phyloP scores from a whole-genome alignment of 2,797 vertebrate species.

The Lepilemur septentrionalis region DNA sequence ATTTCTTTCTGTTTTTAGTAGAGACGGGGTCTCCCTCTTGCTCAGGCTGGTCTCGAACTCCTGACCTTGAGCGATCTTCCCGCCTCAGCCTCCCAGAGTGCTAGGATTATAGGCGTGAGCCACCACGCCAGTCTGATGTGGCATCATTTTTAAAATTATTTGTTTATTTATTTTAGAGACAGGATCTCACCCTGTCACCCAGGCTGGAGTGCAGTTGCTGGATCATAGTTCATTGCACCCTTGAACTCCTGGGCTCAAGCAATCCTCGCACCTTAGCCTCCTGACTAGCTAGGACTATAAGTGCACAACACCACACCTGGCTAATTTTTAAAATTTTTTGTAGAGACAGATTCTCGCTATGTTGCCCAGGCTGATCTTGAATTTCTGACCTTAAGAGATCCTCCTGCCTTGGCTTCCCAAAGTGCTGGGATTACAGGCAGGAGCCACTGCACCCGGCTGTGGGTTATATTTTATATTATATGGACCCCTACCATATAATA shows the following conservation, averaged over 20 bases:
- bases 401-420: background rate
- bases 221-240: background rate
- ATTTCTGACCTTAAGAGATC: background rate
- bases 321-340: background rate
- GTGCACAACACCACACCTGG: background rate
- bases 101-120: no score
- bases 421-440: background rate
- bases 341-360: background rate
- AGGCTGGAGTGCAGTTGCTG: background rate
- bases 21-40: no score
- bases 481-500: background rate
- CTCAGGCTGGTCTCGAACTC: no score
- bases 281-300: background rate
- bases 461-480: background rate
- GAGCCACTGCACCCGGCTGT: no score
- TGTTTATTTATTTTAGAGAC: background rate
- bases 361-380: background rate
- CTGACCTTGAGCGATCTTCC: no score
- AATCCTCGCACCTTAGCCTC: background rate
- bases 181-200: background rate
- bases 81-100: no score
- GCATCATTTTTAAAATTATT: background rate
- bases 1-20: no score
- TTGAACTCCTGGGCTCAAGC: background rate
- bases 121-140: background rate